Evolutionary conservation across 2,113 vertebrate genomes (phyloP).

Genomic region (Austrofundulus limnaeus): DNA sequence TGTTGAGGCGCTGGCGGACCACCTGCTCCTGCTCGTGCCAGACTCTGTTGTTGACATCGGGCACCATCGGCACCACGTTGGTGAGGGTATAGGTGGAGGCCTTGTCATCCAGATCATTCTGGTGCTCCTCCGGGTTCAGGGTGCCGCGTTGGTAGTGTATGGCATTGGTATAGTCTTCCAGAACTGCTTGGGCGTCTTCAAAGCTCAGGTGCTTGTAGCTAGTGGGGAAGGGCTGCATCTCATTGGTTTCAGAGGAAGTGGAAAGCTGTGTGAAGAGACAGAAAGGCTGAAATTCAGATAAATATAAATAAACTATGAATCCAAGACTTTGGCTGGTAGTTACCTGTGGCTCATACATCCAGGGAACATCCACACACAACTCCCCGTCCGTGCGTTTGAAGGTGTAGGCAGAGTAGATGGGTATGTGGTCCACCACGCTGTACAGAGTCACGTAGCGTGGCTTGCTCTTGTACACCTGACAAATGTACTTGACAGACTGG

Average conservation of each 20-base stretch:
- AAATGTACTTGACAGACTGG: conserved; percentile 62
- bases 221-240: conserved; percentile 71
- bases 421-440: conserved; percentile 57
- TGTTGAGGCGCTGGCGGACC: conserved; percentile 73
- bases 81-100: conserved; percentile 78
- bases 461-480: conserved; percentile 70
- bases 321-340: neutral
- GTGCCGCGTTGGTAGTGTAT: conserved; percentile 64
- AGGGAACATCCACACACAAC: conserved; percentile 67
- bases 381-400: conserved; percentile 73
- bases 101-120: conserved; percentile 69
- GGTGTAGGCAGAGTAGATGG: conserved; percentile 76
- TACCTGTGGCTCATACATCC: conserved; percentile 81
- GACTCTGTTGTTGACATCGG: conserved; percentile 54
- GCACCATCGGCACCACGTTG: conserved; percentile 69
- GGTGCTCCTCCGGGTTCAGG: conserved; percentile 75
- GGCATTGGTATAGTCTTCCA: conserved; percentile 71
- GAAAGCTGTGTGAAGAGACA: conserved; percentile 62
- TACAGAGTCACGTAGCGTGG: conserved; percentile 72
- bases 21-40: conserved; percentile 77
- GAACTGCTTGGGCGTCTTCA: conserved; percentile 71
- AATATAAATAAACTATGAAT: neutral
- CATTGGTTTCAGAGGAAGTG: conserved; percentile 49
- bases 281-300: neutral
- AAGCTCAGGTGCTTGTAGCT: conserved; percentile 64